These are phyloP conservation scores for Polydrusus cervinus DNA, from an alignment of 2,888 invertebrate species.

Conservation along the genomic window DNA sequence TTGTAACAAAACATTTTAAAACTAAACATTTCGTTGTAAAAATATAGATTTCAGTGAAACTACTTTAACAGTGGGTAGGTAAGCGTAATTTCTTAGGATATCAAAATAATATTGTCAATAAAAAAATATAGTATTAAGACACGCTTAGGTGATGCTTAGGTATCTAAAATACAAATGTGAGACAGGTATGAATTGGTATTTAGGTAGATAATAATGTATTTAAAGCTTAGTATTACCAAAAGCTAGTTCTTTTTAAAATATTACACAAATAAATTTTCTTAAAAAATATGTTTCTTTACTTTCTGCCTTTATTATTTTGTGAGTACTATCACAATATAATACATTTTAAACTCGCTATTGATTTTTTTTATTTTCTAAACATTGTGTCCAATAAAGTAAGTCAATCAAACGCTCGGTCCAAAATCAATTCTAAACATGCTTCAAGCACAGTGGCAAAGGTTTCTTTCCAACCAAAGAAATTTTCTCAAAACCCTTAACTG, in stretches of 20 bases:
- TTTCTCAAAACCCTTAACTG: constrained; percentile 35
- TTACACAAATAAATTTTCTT: constrained; percentile 42
- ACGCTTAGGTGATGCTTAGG: constrained; percentile 64
- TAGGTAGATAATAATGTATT: constrained; percentile 47
- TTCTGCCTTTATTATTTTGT: constrained; percentile 50
- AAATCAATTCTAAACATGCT: constrained; percentile 22
- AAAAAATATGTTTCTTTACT: constrained; percentile 49
- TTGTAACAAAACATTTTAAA: constrained; percentile 10
- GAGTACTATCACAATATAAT: constrained; percentile 46
- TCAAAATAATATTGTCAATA: constrained; percentile 46
- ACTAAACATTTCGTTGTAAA: constrained; percentile 17
- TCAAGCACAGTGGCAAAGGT: constrained; percentile 3
- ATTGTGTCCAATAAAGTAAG: constrained; percentile 25
- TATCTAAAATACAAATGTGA: constrained; percentile 54
- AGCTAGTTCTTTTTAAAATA: constrained; percentile 53
- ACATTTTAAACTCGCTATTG: constrained; percentile 21
- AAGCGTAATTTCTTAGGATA: constrained; percentile 46
- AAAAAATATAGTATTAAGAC: constrained; percentile 60
- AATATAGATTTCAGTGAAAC: constrained; percentile 33
- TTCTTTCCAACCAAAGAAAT: constrained; percentile 1
- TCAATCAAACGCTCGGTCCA: constrained; percentile 31
- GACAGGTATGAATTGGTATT: constrained; percentile 51
- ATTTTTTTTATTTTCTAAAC: constrained; percentile 30
- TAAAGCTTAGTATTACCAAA: constrained; percentile 63
- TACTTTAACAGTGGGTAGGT: constrained; percentile 37